Conservation (phyloP, 64 coral and sea anemone species). For the Cladopsammia gracilis region DNA sequence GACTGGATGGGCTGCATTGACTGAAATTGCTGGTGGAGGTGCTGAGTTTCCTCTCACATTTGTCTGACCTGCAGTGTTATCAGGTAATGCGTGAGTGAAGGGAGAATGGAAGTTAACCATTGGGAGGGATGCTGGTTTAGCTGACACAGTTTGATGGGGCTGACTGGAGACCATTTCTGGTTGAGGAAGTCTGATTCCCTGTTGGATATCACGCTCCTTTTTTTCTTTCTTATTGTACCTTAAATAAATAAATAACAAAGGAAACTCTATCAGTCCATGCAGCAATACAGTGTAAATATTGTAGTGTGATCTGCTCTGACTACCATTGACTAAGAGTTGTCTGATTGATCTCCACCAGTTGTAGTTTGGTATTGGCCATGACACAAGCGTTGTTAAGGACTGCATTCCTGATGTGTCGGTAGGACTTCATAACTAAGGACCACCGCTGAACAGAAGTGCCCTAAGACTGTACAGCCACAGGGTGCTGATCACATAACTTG, state of each 20-base stretch:
- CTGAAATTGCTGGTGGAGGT: no score
- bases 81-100: neutral
- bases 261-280: no score
- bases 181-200: neutral
- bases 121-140: neutral
- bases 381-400: neutral
- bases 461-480: neutral
- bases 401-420: constrained; percentile 9
- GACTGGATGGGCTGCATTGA: no score
- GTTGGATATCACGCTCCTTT: neutral
- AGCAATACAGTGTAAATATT: no score
- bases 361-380: constrained; percentile 7
- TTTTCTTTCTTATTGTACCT: neutral
- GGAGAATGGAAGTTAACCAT: neutral
- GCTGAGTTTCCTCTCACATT: neutral
- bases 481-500: constrained; percentile 20
- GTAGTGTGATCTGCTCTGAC: no score
- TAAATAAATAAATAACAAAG: no score
- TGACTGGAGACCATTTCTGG: neutral
- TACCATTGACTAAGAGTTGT: constrained; percentile 37
- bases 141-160: neutral
- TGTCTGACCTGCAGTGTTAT: neutral
- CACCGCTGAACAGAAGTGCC: neutral
- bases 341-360: constrained; percentile 68
- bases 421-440: neutral